Percentiles rank a stretch among this genome's conserved stretches.
phyloP scores from a whole-genome alignment of 2,113 vertebrate genomes.

The Cygnus buccinator region DNA sequence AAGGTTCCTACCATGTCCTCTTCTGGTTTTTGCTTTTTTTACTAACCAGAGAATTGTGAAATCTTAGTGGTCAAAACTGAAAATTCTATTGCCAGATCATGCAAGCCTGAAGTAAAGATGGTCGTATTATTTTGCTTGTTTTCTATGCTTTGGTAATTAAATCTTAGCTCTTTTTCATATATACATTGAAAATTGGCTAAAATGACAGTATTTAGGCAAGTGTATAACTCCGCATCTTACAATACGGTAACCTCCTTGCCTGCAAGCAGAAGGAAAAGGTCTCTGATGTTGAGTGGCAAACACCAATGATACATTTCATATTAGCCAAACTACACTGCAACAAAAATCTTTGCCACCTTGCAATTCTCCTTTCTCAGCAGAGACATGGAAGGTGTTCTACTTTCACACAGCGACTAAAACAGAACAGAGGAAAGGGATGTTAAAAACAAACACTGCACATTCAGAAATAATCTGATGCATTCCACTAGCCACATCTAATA shows the following conservation, averaged over 20 bases:
- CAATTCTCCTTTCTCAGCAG: slow-evolving; percentile 5
- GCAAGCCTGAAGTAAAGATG: background rate
- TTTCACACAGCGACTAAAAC: background rate
- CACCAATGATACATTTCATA: background rate
- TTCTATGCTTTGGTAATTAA: background rate
- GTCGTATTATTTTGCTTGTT: background rate
- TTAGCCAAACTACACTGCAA: background rate
- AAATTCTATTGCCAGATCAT: background rate
- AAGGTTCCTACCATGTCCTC: accelerated
- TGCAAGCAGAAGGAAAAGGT: background rate
- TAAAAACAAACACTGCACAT: background rate
- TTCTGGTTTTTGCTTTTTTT: background rate
- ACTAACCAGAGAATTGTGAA: background rate
- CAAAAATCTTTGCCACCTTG: background rate
- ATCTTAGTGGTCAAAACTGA: background rate
- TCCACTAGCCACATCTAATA: background rate
- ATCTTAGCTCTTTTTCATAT: background rate
- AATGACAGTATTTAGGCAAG: background rate
- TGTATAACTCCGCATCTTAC: background rate
- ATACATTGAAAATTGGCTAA: background rate
- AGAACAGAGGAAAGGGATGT: background rate
- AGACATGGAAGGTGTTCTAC: background rate
- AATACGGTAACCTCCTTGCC: background rate
- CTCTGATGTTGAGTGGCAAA: background rate
- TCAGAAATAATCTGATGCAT: background rate